These are phyloP conservation scores for Ectobius pallidus DNA, from an alignment of 2,888 invertebrate species.

Conservation along the genomic window DNA sequence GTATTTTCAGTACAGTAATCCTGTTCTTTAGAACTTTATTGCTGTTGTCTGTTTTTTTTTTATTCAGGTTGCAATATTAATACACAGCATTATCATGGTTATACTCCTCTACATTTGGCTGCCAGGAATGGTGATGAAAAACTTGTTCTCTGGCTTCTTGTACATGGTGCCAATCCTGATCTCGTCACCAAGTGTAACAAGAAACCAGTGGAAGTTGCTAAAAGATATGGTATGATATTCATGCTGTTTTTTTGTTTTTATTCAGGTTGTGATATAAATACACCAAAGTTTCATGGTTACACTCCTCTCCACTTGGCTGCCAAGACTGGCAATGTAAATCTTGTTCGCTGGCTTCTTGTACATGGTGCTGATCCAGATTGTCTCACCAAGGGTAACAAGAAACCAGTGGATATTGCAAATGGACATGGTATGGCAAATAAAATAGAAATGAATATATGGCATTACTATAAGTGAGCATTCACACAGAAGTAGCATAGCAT, in stretches of 20 bases:
- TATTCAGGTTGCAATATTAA: slow-evolving; percentile 27
- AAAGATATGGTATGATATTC: slow-evolving; percentile 12
- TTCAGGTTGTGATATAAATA: slow-evolving; percentile 29
- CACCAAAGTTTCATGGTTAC: slow-evolving; percentile 23
- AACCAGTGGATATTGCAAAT: slow-evolving; percentile 27
- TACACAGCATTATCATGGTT: slow-evolving; percentile 16
- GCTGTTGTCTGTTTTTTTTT: no score
- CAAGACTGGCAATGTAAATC: slow-evolving; percentile 10
- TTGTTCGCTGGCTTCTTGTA: slow-evolving; percentile 33
- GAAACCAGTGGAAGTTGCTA: slow-evolving; percentile 29
- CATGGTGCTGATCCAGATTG: slow-evolving; percentile 28
- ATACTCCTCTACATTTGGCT: slow-evolving; percentile 36
- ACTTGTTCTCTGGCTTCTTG: slow-evolving; percentile 32
- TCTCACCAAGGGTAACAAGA: background rate
- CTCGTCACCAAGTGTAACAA: background rate
- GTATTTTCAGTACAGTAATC: no score
- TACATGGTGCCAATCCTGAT: slow-evolving; percentile 28
- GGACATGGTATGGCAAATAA: slow-evolving; percentile 2
- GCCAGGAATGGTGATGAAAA: slow-evolving; percentile 23
- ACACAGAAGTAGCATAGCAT: no score
- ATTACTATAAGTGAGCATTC: background rate
- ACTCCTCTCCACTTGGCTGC: slow-evolving; percentile 38
- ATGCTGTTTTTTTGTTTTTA: background rate
- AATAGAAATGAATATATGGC: background rate
- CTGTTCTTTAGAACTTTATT: no score